These are phyloP conservation scores for Tamandua tetradactyla DNA, from an alignment of 2,797 vertebrate genomes.

Conservation along the genomic window DNA sequence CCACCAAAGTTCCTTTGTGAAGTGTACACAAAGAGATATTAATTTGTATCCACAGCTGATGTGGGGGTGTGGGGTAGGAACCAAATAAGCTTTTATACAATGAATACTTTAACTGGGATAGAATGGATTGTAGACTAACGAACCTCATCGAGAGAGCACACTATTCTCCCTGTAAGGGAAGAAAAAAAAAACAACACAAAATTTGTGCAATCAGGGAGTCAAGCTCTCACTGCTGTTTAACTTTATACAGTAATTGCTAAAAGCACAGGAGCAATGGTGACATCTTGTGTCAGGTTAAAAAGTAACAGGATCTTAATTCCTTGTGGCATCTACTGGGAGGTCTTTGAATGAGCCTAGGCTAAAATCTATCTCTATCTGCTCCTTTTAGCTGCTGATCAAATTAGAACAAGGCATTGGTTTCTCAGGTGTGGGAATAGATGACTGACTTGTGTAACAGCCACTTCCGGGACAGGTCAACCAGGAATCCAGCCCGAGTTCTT, in stretches of 20 bases:
- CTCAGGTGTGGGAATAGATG: conserved; percentile 25
- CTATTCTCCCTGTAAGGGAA: neutral
- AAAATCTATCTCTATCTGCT: conserved; percentile 15
- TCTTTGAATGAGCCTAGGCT: neutral
- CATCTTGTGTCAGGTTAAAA: conserved; percentile 82
- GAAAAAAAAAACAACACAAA: neutral
- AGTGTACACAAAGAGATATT: conserved; percentile 30
- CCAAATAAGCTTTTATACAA: conserved; percentile 31
- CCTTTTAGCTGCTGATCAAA: conserved; percentile 33
- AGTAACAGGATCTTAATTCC: conserved; percentile 76
- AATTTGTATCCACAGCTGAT: conserved; percentile 40
- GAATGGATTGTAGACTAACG: neutral
- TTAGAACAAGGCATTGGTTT: conserved; percentile 6
- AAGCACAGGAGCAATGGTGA: conserved; percentile 81
- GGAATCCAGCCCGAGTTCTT: neutral
- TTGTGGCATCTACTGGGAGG: conserved; percentile 47
- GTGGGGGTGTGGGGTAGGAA: neutral
- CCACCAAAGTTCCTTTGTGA: conserved; percentile 33
- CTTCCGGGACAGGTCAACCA: conserved; percentile 15
- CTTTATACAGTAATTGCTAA: conserved; percentile 62
- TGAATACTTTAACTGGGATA: conserved; percentile 29
- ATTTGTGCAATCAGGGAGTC: neutral
- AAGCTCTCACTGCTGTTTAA: conserved; percentile 36
- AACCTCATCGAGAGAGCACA: neutral
- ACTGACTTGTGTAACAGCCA: conserved; percentile 36